phyloP scores from a whole-genome alignment of 2,113 vertebrate genomes.

The Seriola rivoliana region DNA sequence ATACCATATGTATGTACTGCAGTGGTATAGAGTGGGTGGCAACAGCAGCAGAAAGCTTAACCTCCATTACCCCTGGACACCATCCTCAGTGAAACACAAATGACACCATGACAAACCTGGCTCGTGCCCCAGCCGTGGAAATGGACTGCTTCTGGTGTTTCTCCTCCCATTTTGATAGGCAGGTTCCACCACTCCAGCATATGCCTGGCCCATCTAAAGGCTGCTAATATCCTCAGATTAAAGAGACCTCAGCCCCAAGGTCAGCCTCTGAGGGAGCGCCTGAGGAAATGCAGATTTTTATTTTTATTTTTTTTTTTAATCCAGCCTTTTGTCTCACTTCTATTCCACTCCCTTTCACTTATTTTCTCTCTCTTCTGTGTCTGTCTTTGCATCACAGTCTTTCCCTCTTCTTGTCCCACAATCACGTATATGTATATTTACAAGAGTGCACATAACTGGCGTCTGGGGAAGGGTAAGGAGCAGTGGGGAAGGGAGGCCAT shows the following conservation, averaged over 20 bases:
- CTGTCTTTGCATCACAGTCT: constrained; percentile 41
- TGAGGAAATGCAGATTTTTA: constrained; percentile 76
- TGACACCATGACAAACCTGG: constrained; percentile 76
- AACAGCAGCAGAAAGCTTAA: constrained; percentile 65
- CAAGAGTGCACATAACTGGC: constrained; percentile 94
- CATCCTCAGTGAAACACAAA: constrained; percentile 60
- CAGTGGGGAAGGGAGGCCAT: constrained; percentile 86
- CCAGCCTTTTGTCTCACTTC: constrained; percentile 49
- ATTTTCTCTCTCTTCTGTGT: constrained; percentile 64
- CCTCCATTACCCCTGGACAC: constrained; percentile 59
- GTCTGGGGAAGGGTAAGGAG: constrained; percentile 90
- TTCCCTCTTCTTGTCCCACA: constrained; percentile 27
- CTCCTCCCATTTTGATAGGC: constrained; percentile 83
- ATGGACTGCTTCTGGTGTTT: constrained; percentile 66
- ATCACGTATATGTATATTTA: constrained; percentile 93
- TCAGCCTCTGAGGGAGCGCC: constrained; percentile 86
- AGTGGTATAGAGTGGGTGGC: constrained; percentile 51
- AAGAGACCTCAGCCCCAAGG: constrained; percentile 88
- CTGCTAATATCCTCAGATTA: constrained; percentile 89
- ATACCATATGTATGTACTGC: constrained; percentile 48
- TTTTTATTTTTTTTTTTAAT: constrained; percentile 31
- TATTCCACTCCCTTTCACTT: constrained; percentile 48
- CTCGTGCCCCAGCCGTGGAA: constrained; percentile 68
- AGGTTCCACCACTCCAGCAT: constrained; percentile 84
- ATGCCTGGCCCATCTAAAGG: constrained; percentile 82